phyloP scores from a whole-genome alignment of 2,888 invertebrate genomes.

The Neoscelio sp. region DNA sequence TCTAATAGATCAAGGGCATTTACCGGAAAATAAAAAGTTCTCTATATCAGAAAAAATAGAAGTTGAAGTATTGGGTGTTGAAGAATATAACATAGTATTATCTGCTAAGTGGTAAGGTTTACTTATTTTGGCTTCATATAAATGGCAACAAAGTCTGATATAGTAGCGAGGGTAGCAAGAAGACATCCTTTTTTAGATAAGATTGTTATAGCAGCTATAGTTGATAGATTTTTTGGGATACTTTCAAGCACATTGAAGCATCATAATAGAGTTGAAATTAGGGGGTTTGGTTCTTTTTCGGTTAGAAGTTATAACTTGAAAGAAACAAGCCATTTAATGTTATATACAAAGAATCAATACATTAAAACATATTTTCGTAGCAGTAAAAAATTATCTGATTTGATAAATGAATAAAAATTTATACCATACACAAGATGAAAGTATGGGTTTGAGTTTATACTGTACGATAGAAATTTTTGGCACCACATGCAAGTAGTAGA shows the following conservation, averaged over 20 bases:
- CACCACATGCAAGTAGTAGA: constrained; percentile 54
- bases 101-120: constrained; percentile 37
- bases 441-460: constrained; percentile 47
- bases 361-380: constrained; percentile 54
- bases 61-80: constrained; percentile 41
- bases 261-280: constrained; percentile 43
- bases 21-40: constrained; percentile 39
- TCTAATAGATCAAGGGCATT: constrained; percentile 38
- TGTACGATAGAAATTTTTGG: constrained; percentile 46
- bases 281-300: constrained; percentile 43
- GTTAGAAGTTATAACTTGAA: constrained; percentile 50
- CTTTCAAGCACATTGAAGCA: constrained; percentile 34
- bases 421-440: constrained; percentile 48
- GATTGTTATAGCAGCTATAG: constrained; percentile 34
- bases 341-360: constrained; percentile 52
- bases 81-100: constrained; percentile 37
- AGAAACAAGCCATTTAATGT: constrained; percentile 49
- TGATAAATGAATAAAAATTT: constrained; percentile 55
- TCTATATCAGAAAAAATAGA: constrained; percentile 41
- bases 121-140: constrained; percentile 37
- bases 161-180: constrained; percentile 35
- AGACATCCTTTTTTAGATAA: constrained; percentile 36
- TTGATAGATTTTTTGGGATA: constrained; percentile 36
- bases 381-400: constrained; percentile 52
- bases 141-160: constrained; percentile 40